Evolutionary conservation across 2,888 invertebrate species (phyloP).

Genomic region (Gari tellinella): DNA sequence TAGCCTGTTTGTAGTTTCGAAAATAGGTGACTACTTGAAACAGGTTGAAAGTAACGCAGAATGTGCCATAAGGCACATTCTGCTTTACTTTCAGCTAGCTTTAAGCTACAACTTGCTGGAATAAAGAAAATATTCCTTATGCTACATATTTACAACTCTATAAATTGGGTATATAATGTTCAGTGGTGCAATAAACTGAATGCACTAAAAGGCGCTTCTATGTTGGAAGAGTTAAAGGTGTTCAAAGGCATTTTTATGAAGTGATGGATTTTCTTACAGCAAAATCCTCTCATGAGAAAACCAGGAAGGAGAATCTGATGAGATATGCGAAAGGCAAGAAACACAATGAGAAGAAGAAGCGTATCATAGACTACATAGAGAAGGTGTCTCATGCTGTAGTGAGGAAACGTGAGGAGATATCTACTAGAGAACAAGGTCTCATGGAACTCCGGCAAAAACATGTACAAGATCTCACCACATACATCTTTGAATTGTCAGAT

Average conservation of each 20-base stretch:
- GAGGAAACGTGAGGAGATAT: constrained; percentile 39
- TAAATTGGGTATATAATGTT: too few relatives aligned
- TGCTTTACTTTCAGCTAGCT: too few relatives aligned
- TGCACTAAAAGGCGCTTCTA: too few relatives aligned
- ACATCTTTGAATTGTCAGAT: constrained; percentile 55
- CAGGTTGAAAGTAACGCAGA: too few relatives aligned
- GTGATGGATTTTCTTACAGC: constrained; percentile 12
- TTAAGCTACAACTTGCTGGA: too few relatives aligned
- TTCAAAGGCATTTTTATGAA: background rate
- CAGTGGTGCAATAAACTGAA: too few relatives aligned
- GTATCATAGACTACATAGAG: constrained; percentile 49
- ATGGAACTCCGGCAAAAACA: constrained; percentile 48
- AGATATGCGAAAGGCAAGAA: constrained; percentile 49
- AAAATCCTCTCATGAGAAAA: constrained; percentile 28
- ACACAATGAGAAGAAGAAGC: constrained; percentile 48
- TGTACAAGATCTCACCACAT: constrained; percentile 52
- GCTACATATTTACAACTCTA: too few relatives aligned
- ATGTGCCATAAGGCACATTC: too few relatives aligned
- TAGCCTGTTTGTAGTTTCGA: too few relatives aligned
- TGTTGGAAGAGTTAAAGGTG: too few relatives aligned
- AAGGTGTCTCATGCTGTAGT: constrained; percentile 39
- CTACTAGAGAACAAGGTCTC: constrained; percentile 24
- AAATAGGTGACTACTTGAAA: too few relatives aligned
- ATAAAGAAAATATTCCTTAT: too few relatives aligned
- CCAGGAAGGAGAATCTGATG: constrained; percentile 29